phyloP scores from a whole-genome alignment of 1,140 invertebrate genomes.

The Pachypsylla venusta region DNA sequence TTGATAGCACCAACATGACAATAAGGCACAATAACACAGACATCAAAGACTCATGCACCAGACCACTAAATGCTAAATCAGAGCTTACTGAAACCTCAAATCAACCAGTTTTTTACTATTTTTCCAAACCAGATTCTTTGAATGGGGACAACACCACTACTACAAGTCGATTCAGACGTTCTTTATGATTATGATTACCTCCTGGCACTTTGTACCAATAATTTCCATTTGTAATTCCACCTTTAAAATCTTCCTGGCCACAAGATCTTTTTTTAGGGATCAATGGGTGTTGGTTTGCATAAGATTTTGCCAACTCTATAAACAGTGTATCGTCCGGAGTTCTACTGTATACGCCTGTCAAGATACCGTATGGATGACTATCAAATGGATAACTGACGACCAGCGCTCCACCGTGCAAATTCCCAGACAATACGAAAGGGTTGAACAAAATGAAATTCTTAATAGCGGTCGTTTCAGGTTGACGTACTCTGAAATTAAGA shows the following conservation, averaged over 20 bases:
- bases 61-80: too few species aligned
- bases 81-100: too few species aligned
- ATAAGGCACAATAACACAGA: too few species aligned
- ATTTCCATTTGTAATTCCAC: constrained; percentile 77
- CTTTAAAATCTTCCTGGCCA: constrained; percentile 48
- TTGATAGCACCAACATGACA: too few species aligned
- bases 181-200: too few species aligned
- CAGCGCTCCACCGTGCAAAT: constrained; percentile 80
- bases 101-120: too few species aligned
- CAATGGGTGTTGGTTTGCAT: constrained; percentile 53
- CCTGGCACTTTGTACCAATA: constrained; percentile 61
- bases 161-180: too few species aligned
- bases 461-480: constrained; percentile 79
- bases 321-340: constrained; percentile 80
- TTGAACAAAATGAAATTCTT: constrained; percentile 75
- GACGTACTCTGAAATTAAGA: constrained; percentile 36
- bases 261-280: constrained; percentile 56
- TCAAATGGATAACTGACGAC: constrained; percentile 85
- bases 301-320: constrained; percentile 61
- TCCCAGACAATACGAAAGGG: constrained; percentile 81
- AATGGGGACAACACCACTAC: too few species aligned
- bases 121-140: too few species aligned
- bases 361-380: constrained; percentile 44
- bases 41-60: too few species aligned
- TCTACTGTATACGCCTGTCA: too few species aligned